A percentile compares a stretch with the other conserved stretches of the same genome.
Conservation (phyloP, 2,113 vertebrate species). For the Urocolius indicus region DNA sequence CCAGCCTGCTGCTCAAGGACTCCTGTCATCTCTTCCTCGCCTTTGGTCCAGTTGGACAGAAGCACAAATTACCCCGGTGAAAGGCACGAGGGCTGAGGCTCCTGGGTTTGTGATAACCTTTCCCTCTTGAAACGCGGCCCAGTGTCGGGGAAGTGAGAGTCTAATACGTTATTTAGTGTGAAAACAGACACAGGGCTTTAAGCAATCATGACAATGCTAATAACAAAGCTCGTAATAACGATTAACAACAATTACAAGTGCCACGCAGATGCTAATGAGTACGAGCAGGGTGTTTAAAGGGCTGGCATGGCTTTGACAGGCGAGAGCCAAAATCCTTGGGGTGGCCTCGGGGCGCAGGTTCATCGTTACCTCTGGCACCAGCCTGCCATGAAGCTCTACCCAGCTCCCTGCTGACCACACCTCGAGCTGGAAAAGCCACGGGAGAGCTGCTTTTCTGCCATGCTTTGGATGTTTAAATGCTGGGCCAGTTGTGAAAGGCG, state of each 20-base stretch:
- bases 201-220: slow-evolving; percentile 61
- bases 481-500: background rate
- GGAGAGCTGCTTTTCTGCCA: background rate
- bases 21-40: slow-evolving; percentile 39
- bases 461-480: background rate
- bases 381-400: fast-evolving
- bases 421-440: background rate
- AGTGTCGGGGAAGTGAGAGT: slow-evolving; percentile 42
- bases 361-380: background rate
- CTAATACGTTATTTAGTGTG: slow-evolving; percentile 39
- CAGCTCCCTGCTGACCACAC: background rate
- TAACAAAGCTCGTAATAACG: slow-evolving; percentile 65
- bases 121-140: slow-evolving; percentile 56
- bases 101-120: background rate
- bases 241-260: slow-evolving; percentile 65
- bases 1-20: slow-evolving; percentile 50
- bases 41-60: slow-evolving; percentile 58
- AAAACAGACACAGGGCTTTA: slow-evolving; percentile 59
- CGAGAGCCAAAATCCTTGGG: background rate
- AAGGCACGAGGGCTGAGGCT: slow-evolving; percentile 45
- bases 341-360: background rate
- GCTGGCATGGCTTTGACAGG: slow-evolving; percentile 34
- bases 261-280: slow-evolving; percentile 62
- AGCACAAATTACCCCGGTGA: slow-evolving; percentile 8
- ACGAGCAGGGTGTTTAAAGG: slow-evolving; percentile 49